Conservation (phyloP, 1,140 invertebrate genomes). For the Brachionus paranguensis region DNA sequence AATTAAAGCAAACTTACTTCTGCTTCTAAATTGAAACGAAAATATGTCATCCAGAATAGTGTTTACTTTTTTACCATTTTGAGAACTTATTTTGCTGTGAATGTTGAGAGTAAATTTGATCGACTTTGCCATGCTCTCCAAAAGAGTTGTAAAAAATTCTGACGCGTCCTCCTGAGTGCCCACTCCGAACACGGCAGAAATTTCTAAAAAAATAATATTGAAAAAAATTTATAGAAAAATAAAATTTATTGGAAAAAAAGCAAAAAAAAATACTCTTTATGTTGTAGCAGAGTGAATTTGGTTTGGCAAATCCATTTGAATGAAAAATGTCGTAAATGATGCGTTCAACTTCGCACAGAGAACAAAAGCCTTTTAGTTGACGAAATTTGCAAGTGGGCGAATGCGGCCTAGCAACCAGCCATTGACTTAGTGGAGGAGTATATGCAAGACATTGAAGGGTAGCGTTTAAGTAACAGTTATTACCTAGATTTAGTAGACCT, state of each 20-base stretch:
- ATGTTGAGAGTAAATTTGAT: constrained; percentile 3
- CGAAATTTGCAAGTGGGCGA: not conserved
- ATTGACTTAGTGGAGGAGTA: constrained; percentile 56
- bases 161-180: constrained; percentile 34
- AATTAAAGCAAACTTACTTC: not conserved
- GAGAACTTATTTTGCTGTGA: not conserved
- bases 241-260: not conserved
- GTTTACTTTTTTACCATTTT: constrained; percentile 6
- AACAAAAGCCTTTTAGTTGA: constrained; percentile 33
- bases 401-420: constrained; percentile 11
- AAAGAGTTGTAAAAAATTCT: constrained; percentile 14
- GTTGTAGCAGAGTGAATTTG: not conserved
- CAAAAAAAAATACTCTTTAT: not conserved
- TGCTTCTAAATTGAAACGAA: constrained; percentile 37
- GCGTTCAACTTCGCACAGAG: constrained; percentile 37
- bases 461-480: constrained; percentile 92
- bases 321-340: constrained; percentile 32
- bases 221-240: too few species aligned
- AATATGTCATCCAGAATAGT: constrained; percentile 38
- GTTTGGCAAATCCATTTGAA: constrained; percentile 13
- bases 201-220: not conserved
- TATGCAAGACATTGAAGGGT: constrained; percentile 67
- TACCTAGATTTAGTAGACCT: constrained; percentile 86
- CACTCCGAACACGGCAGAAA: not conserved
- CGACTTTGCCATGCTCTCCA: constrained; percentile 39